Evolutionary conservation across 2,797 vertebrate genomes (phyloP), one percentile per base, ranked within the genome.

Genomic region (Diceros bicornis): DNA sequence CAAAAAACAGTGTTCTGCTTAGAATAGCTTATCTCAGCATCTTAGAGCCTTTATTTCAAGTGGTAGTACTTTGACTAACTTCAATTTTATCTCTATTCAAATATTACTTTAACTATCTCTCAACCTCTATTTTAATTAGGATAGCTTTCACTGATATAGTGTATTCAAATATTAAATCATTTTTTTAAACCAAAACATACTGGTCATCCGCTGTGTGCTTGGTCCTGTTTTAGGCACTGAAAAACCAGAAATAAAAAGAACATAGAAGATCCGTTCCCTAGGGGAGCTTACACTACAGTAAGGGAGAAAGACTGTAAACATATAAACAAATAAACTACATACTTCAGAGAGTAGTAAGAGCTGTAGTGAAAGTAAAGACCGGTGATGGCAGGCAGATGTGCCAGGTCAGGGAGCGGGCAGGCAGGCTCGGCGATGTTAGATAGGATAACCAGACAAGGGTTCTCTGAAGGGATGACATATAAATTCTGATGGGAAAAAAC

Each of bases 1-100:
- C 16, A 47, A 68, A 78, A 20, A 50, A 10, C 18, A 32, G 1
- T 27, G 0, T 47, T 86, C 74, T 84, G 23, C 66, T 90, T 55
- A 17, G 37, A 84, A 69, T 23, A 59, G 37, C 20, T 89, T 55
- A 50, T 44, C 25, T 62, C 29, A 79, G 12, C n/a, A 74, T 83
- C 32, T 90, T 55, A 86, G 52, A 74, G 25, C 4, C n/a, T 78
- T 87, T 29, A 95, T 78, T 68, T 50, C 5, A 20, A 86, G 12
- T 41, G 23, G 11, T 25, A 34, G 32, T 17, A 75, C 7, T 78
- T 52, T 57, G n/a, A 78, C 27, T 79, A 59, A 85, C 18, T 55
- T 88, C 25, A 52, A 72, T 64, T 94, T 95, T 94, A 41, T 41
- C 37, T 78, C 74, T 74, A 90, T 87, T 91, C 44, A 87, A 81